Conservation (phyloP, 2,113 vertebrate species). For the Notarius lentiginosus region DNA sequence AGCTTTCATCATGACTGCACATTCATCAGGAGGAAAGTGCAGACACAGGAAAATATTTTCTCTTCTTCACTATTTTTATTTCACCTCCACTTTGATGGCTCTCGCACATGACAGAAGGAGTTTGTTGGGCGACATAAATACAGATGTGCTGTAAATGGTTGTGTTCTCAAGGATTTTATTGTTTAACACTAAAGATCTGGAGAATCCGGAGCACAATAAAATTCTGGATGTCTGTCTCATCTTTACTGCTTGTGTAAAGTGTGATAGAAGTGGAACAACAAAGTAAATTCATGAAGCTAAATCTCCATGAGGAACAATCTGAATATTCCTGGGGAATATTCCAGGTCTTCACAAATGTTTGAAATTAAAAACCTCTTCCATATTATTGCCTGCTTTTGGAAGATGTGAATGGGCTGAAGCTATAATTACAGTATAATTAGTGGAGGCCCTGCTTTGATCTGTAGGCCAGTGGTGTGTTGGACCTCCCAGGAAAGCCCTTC, state of each 20-base stretch:
- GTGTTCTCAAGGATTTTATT: slow-evolving; percentile 89
- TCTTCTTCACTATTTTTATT: slow-evolving; percentile 77
- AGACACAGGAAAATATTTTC: slow-evolving; percentile 35
- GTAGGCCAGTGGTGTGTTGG: slow-evolving; percentile 34
- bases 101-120: slow-evolving; percentile 80
- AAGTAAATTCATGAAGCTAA: not conserved
- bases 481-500: slow-evolving; percentile 34
- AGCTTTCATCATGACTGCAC: slow-evolving; percentile 62
- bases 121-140: slow-evolving; percentile 97
- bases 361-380: slow-evolving; percentile 37
- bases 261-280: not conserved
- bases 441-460: slow-evolving; percentile 65
- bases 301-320: not conserved
- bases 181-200: slow-evolving; percentile 86
- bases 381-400: slow-evolving; percentile 34
- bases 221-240: not conserved
- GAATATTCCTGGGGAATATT: slow-evolving; percentile 8
- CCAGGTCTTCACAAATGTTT: not conserved
- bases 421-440: slow-evolving; percentile 49
- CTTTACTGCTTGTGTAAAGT: not conserved
- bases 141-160: slow-evolving; percentile 99
- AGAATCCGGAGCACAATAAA: slow-evolving; percentile 67
- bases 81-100: slow-evolving; percentile 72
- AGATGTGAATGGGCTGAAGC: slow-evolving; percentile 34
- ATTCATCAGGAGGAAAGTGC: slow-evolving; percentile 50